Evolutionary conservation across 2,888 invertebrate species (phyloP), one percentile per base, ranked within the genome.

Genomic region (Andrena camellia): DNA sequence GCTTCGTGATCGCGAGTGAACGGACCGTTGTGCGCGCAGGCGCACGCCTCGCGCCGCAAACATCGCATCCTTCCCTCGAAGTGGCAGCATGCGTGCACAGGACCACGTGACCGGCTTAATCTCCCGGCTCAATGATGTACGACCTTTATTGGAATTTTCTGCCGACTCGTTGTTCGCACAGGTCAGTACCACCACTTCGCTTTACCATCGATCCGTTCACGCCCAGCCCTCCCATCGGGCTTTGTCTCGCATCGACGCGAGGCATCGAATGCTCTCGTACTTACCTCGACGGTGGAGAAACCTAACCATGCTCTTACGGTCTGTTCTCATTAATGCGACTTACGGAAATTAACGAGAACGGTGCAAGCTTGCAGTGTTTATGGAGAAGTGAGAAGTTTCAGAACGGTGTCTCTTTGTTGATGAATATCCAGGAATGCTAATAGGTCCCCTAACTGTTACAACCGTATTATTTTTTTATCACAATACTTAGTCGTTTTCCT

Each of bases 31-130:
- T 48, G 31, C 13, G 85, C 85, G 85, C 82, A 85, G 81, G 85
- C 85, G 85, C 62, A n/a, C 13, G 23, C 35, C 57, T 26, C 35
- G 26, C 31, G 23, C 29, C 67, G 13, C 63, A 50, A 50, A 60
- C 62, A 57, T 35, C 42, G 73, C 20, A 67, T 69, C 70, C 72
- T 59, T 63, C 59, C 35, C 35, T 52, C 63, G 42, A 13, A 31
- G 69, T 64, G 78, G 74, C 70, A 66, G 71, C 82, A 63, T 63
- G 83, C 81, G 81, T 78, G 75, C 69, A 60, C n/a, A 33, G 54
- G 35, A 73, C 78, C 85, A 86, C 85, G 84, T 86, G 85, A 83
- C 80, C 59, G 29, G 54, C 26, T 52, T 54, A 63, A 67, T 82
- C 60, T 63, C 17, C 60, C 35, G 20, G 33, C 52, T 13, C 42